Base-by-base conservation (phyloP, 2,113 vertebrate species). In the Cyrtonyx montezumae region DNA sequence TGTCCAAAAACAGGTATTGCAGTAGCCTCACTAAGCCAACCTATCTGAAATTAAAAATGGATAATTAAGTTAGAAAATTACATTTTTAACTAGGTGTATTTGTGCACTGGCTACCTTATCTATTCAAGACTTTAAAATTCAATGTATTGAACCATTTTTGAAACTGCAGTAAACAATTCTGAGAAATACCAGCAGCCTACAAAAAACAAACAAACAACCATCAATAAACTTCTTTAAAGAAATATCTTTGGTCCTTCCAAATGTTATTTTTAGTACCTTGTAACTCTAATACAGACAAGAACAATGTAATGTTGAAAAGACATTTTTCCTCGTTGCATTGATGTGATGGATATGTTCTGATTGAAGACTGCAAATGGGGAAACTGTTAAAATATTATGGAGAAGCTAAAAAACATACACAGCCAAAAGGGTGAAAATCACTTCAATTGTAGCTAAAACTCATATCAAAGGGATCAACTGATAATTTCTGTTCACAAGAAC, bases 1-100 rank as follows among this genome's bases (percentile, higher is more conserved):
- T 98, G 96, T 94, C 98, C 99, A 97, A 98, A 99, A 55, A 99
- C 94, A 11, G 98, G 98, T 74, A 99, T 89, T 32, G 88, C 87
- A 10, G 95, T 75, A 30, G 95, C 91, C 28, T 98, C 97, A 32
- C 99, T 98, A 91, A 98, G 87, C 99, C 99, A 99, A 8, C 98
- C 97, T 20, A 97, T 74, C 98, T 98, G 37, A 63, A 97, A 93
- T 95, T 34, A 90, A 14, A 94, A 34, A 84, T 16, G 59, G 17
- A 93, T 20, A 91, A 61, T 51, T 12, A 89, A 85, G 4, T n/a
- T 20, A 71, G 58, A 10, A 48, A 61, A 69, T 2, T 2, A 55
- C 28, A 18, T 11, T 36, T 68, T 62, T 45, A 16, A 40, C 8
- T 30, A 74, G 5, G 6, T 62, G 11, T 4, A 58, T 62, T 71